Base-by-base conservation (phyloP, 2,888 invertebrate species). In the Eupelmus urozonus region DNA sequence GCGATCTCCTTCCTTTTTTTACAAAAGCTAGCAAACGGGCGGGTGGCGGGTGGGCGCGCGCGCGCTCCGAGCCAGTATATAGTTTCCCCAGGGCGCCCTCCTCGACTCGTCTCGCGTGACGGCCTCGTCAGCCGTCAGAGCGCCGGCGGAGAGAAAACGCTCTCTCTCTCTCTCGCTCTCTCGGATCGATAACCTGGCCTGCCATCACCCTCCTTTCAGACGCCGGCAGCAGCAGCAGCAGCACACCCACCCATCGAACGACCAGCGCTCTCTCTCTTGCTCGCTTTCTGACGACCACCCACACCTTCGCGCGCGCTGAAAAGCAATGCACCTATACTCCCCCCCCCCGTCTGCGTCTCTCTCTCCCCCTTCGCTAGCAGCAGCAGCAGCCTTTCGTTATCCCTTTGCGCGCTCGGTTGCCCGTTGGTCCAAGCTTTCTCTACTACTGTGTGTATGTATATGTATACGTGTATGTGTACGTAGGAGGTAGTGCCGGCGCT, bases 41-140 rank as follows among this genome's bases (percentile, higher is more conserved):
- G n/a, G n/a, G n/a, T n/a, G n/a, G n/a, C n/a, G n/a, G 25, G 25
- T n/a, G 23, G 49, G 20, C 57, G 13, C 57, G 9, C n/a, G 55
- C 65, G 25, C 20, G n/a, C 29, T 40, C 29, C 34, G n/a, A 13
- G 27, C 45, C n/a, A 42, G 59, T 3, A 57, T n/a, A 25, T 59
- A 34, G 20, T 66, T 74, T 66, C 66, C 74, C 59, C 55, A 23
- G 27, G 25, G 2, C 83, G 83, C 84, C 87, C 88, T 88, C 85
- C 88, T 87, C 88, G 87, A 85, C 89, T 89, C 89, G 89, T 89
- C 89, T 89, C 87, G 89, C 89, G 88, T 89, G 89, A 89, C 89
- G 89, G 89, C 88, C 87, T 89, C 89, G 89, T 89, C 89, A 89
- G 89, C 88, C 89, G 89, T 89, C 89, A 89, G 69, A n/a, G n/a